A percentile compares a stretch with the other conserved stretches of the same genome.
These are phyloP conservation scores for Andrena trimmerana DNA, from an alignment of 2,888 invertebrate genomes.

Conservation along the genomic window DNA sequence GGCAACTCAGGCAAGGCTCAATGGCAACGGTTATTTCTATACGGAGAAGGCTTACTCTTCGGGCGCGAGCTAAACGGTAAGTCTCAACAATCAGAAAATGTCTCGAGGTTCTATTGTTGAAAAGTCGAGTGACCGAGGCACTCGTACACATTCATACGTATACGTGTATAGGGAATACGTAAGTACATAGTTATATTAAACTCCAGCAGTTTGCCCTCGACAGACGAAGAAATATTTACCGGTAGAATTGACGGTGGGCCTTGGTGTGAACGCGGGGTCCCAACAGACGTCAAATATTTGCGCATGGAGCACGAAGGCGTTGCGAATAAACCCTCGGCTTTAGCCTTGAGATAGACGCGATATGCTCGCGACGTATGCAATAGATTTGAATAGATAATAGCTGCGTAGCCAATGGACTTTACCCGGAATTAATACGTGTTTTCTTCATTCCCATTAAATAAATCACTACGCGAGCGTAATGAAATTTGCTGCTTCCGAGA, in stretches of 20 bases:
- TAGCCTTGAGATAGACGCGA: slow-evolving; percentile 6
- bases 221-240: neutral
- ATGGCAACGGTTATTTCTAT: neutral
- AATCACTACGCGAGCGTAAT: too few species aligned
- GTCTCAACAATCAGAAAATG: neutral
- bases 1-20: neutral
- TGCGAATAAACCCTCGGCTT: slow-evolving; percentile 1
- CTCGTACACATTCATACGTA: too few species aligned
- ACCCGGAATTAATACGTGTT: neutral
- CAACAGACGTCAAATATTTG: slow-evolving; percentile 13
- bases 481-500: neutral
- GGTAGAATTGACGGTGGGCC: neutral
- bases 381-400: neutral
- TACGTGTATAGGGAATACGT: neutral
- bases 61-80: neutral
- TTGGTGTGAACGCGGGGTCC: neutral
- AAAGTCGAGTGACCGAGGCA: neutral
- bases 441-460: neutral
- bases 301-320: neutral
- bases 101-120: neutral
- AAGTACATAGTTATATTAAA: neutral
- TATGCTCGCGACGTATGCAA: neutral
- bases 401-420: neutral
- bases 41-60: neutral
- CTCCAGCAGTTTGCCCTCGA: neutral